Base-by-base conservation (phyloP, 2,888 invertebrate species). In the Limenitis camilla region DNA sequence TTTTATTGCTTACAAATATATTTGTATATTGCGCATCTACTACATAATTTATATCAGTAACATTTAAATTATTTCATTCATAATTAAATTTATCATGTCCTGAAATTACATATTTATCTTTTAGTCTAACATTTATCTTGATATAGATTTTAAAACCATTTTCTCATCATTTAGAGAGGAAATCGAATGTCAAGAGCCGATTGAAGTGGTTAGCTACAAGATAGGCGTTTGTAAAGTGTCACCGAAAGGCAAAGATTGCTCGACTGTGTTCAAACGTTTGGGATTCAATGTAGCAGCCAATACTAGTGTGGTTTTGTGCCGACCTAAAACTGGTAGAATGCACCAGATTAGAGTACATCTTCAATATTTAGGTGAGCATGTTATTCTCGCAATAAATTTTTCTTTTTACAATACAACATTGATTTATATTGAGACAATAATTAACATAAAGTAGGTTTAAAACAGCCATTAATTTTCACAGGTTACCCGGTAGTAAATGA, bases 301-400 rank as follows among this genome's bases (percentile, higher is more conserved):
- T 71, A 94, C 96, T 0, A 98, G 98, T 71, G 95, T 98, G 30
- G 97, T 99, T 6, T 90, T 95, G 33, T 98, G 98, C 87, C 93
- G 93, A 72, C 99, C 99, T 1, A 93, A 94, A 72, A 99, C 99
- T 1, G 99, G 99, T 2, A 89, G 99, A 59, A 99, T 99, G 93
- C 99, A 99, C 80, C 99, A 99, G 88, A 99, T 99, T 66, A 91
- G 99, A 60, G 98, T 99, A 31, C 99, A 99, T 82, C 90, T 99
- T 59, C 99, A 99, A 84, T 99, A 95, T 81, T 89, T 99, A 69
- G 99, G 97, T 96, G 75, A 80, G 83, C 19, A 19, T 2, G 2
- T 3, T 19, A 19, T 19, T 2, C 19, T 19, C 3, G 19, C 2
- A 19, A 3, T 19, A 19, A 19, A 19, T 19, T 19, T n/a, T 19